These are phyloP conservation scores for Catostomus latipinnis DNA, from an alignment of 2,797 vertebrate species.

Conservation along the genomic window DNA sequence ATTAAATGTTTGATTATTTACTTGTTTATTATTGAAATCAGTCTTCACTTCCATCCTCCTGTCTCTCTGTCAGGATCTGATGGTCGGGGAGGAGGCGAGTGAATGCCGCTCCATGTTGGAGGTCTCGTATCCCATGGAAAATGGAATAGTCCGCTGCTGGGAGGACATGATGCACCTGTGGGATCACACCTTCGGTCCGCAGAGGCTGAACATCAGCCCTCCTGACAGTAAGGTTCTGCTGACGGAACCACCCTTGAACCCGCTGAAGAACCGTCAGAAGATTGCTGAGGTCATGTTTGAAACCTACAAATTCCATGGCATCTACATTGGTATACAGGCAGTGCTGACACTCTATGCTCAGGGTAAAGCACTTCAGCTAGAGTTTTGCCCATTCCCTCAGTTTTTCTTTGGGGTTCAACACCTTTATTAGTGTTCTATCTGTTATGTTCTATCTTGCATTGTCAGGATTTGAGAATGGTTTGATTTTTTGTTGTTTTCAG, in stretches of 20 bases:
- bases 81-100: slow-evolving; percentile 85
- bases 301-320: slow-evolving; percentile 81
- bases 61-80: slow-evolving; percentile 75
- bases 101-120: slow-evolving; percentile 84
- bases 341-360: slow-evolving; percentile 86
- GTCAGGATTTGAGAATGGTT: no score
- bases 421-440: no score
- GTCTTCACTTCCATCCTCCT: not conserved
- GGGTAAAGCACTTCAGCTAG: slow-evolving; percentile 65
- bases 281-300: slow-evolving; percentile 85
- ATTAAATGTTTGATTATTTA: slow-evolving; percentile 16
- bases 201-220: slow-evolving; percentile 76
- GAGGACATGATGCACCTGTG: slow-evolving; percentile 86
- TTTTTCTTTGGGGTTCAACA: no score
- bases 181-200: slow-evolving; percentile 83
- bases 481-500: no score
- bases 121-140: slow-evolving; percentile 85
- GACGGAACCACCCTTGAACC: slow-evolving; percentile 86
- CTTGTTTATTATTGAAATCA: not conserved
- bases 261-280: slow-evolving; percentile 83
- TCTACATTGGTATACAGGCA: slow-evolving; percentile 85
- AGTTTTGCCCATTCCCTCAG: no score
- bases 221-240: slow-evolving; percentile 81
- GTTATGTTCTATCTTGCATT: no score
- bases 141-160: slow-evolving; percentile 84